A percentile compares a stretch with the other conserved stretches of the same genome.
phyloP scores from a whole-genome alignment of 1,140 invertebrate species.

The Drosophila lowei region DNA sequence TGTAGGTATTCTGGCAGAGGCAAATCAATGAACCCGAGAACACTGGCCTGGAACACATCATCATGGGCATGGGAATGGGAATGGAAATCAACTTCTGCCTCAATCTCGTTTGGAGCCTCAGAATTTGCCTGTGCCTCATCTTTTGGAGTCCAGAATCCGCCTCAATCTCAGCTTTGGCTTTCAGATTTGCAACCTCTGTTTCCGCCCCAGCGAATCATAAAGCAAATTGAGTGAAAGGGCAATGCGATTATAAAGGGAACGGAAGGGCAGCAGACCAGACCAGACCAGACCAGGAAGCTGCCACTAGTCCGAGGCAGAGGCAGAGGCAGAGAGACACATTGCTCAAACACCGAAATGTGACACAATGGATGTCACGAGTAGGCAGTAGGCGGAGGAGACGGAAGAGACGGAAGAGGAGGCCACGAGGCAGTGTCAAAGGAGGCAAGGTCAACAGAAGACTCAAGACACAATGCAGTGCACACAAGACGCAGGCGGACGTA shows the following conservation, averaged over 20 bases:
- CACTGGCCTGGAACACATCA: background rate
- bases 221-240: slow-evolving; percentile 64
- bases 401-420: background rate
- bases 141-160: background rate
- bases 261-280: no score
- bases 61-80: no score
- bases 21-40: slow-evolving; percentile 36
- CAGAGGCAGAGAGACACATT: slow-evolving; percentile 30
- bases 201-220: slow-evolving; percentile 6
- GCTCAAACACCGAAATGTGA: slow-evolving; percentile 66
- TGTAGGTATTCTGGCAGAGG: background rate
- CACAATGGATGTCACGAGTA: slow-evolving; percentile 63
- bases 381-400: background rate
- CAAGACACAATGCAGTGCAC: slow-evolving; percentile 40
- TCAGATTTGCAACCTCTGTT: no score
- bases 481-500: background rate
- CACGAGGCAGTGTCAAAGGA: slow-evolving; percentile 9
- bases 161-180: no score
- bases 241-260: slow-evolving; percentile 31
- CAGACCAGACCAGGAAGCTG: slow-evolving; percentile 50
- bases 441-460: slow-evolving; percentile 63
- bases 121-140: no score
- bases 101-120: no score
- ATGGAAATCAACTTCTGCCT: no score
- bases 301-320: slow-evolving; percentile 21